phyloP scores from a whole-genome alignment of 2,113 vertebrate species.

The Tetrax tetrax region DNA sequence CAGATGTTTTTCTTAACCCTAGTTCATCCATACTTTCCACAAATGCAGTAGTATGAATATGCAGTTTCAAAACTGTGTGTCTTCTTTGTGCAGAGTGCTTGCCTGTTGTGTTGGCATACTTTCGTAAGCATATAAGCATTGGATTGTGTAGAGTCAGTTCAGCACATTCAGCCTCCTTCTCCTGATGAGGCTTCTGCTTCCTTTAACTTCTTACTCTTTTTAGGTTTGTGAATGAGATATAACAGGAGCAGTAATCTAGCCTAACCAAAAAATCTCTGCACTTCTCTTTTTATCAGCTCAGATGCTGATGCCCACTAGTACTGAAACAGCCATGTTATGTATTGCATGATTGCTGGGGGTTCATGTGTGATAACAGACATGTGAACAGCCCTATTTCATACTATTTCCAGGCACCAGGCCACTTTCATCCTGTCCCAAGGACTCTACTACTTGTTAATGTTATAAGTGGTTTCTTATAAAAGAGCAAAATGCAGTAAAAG shows the following conservation, averaged over 20 bases:
- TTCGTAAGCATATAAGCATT: not conserved
- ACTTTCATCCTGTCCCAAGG: not conserved
- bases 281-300: not conserved
- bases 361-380: not conserved
- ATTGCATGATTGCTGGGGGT: accelerated
- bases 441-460: not conserved
- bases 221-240: not conserved
- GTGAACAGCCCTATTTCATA: not conserved
- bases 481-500: not conserved
- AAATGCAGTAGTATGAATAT: not conserved
- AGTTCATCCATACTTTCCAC: not conserved
- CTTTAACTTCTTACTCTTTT: not conserved
- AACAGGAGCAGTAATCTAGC: not conserved
- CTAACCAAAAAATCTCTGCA: not conserved
- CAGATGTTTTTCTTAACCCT: not conserved
- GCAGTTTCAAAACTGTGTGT: not conserved
- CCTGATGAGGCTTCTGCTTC: not conserved
- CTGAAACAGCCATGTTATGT: not conserved
- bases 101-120: not conserved
- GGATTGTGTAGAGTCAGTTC: not conserved
- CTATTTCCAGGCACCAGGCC: not conserved
- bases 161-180: not conserved
- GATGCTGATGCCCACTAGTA: not conserved
- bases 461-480: not conserved
- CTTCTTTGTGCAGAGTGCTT: not conserved